Conservation (phyloP, 2,888 invertebrate genomes). For the Eupithecia inturbata region DNA sequence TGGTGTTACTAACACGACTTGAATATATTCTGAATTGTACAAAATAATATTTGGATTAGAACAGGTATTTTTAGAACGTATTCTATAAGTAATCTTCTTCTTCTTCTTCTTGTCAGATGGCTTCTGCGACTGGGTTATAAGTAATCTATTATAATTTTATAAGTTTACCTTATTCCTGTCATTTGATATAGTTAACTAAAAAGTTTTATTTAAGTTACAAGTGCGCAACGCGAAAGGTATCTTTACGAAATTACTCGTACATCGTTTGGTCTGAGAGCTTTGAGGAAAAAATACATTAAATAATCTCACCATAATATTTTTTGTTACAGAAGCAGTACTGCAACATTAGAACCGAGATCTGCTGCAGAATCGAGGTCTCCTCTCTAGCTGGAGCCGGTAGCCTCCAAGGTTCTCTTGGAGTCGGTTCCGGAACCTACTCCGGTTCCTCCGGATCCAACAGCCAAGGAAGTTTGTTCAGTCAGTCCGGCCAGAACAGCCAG, state of each 20-base stretch:
- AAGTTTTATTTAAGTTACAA: too few species aligned
- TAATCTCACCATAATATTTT: slow-evolving; percentile 19
- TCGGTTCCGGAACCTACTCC: slow-evolving; percentile 62
- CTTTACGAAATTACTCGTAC: too few species aligned
- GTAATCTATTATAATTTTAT: too few species aligned
- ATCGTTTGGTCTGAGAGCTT: neutral
- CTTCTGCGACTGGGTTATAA: too few species aligned
- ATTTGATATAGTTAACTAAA: too few species aligned
- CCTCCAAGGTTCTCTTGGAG: slow-evolving; percentile 61
- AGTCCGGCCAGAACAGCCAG: slow-evolving; percentile 44
- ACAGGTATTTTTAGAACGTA: neutral
- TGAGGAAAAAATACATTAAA: neutral
- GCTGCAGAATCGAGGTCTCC: slow-evolving; percentile 75
- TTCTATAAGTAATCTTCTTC: too few species aligned
- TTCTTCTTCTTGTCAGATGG: too few species aligned
- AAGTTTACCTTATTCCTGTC: too few species aligned
- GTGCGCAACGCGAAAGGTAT: too few species aligned
- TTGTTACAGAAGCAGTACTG: slow-evolving; percentile 80
- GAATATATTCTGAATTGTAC: neutral
- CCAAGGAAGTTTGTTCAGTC: slow-evolving; percentile 59
- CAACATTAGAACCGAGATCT: slow-evolving; percentile 74
- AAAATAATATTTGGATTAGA: neutral
- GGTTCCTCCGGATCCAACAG: slow-evolving; percentile 54
- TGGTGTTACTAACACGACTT: too few species aligned
- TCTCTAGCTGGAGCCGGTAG: slow-evolving; percentile 56